These are phyloP conservation scores for Bombus sylvicola DNA, from an alignment of 1,140 invertebrate genomes.

Conservation along the genomic window DNA sequence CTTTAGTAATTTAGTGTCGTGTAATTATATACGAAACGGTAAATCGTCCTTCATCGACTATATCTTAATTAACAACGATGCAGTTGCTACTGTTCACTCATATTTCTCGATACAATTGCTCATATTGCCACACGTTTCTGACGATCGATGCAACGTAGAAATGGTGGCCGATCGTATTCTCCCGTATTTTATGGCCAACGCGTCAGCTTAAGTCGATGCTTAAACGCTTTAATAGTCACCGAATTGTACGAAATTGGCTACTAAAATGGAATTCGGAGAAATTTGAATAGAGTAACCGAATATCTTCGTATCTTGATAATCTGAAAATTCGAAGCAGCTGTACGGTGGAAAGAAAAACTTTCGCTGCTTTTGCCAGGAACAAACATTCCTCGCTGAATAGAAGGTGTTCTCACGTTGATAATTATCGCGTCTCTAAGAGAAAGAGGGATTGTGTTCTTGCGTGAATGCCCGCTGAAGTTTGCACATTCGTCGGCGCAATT, in stretches of 20 bases:
- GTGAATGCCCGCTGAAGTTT: slow-evolving; percentile 39
- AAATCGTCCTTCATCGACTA: background rate
- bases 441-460: slow-evolving; percentile 15
- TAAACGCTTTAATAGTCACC: no score
- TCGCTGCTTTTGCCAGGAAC: background rate
- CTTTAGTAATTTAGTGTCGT: background rate
- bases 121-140: background rate
- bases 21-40: background rate
- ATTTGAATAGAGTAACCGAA: no score
- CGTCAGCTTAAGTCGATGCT: no score
- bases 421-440: slow-evolving; percentile 68
- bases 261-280: no score
- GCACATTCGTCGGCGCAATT: slow-evolving; percentile 47
- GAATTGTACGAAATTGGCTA: no score
- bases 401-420: slow-evolving; percentile 71
- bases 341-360: background rate
- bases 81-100: background rate
- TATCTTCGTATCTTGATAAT: no score
- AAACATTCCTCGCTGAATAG: background rate
- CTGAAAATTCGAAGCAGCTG: no score
- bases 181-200: no score
- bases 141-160: background rate
- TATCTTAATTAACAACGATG: background rate
- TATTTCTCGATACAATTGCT: background rate
- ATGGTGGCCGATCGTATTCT: no score